These are phyloP conservation scores for Odontocolon sp. DNA, from an alignment of 2,888 invertebrate genomes.

Conservation along the genomic window DNA sequence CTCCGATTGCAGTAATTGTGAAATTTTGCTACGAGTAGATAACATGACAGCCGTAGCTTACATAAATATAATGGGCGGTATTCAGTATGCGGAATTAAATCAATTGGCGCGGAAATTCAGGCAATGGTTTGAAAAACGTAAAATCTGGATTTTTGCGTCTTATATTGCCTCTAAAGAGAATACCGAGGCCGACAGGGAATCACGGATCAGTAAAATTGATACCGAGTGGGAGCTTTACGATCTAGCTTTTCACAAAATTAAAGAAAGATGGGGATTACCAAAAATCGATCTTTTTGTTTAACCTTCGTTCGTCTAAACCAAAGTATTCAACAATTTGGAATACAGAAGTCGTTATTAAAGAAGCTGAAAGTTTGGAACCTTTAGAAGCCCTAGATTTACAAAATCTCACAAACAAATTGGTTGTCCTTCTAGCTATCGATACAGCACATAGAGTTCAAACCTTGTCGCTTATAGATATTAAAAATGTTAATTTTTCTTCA, in stretches of 20 bases:
- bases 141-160: slow-evolving; percentile 22
- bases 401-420: too few relatives aligned
- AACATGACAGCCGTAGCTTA: slow-evolving; percentile 52
- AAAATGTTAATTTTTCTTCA: not conserved
- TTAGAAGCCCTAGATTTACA: not conserved
- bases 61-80: slow-evolving; percentile 46
- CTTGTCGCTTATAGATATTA: too few relatives aligned
- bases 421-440: too few relatives aligned
- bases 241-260: too few relatives aligned
- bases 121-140: slow-evolving; percentile 34
- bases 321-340: not conserved
- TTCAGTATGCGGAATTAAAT: slow-evolving; percentile 18
- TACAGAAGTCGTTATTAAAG: not conserved
- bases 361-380: not conserved
- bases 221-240: not conserved
- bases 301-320: not conserved
- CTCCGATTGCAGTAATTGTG: not conserved
- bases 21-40: slow-evolving; percentile 50
- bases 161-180: slow-evolving; percentile 19
- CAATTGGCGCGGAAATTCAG: slow-evolving; percentile 23
- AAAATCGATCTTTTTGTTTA: not conserved
- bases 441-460: too few relatives aligned
- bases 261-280: too few relatives aligned
- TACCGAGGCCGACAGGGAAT: slow-evolving; percentile 21
- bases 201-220: not conserved